phyloP scores from a whole-genome alignment of 2,888 invertebrate species.

The Nematopogon swammerdamellus region DNA sequence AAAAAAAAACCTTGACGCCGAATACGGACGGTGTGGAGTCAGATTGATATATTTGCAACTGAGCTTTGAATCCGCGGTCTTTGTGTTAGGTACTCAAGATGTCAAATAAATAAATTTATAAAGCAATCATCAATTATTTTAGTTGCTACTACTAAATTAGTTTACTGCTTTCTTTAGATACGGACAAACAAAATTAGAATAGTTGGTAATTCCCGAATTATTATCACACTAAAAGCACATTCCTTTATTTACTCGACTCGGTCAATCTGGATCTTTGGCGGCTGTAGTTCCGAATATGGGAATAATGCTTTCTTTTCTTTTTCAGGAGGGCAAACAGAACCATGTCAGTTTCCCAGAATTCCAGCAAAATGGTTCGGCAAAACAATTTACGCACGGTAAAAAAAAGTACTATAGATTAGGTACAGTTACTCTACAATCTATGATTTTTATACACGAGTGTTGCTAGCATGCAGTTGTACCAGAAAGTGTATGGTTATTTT shows the following conservation, averaged over 20 bases:
- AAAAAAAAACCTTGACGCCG: too few species aligned
- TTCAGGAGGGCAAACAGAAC: conserved; percentile 80
- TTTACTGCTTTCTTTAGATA: neutral
- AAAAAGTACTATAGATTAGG: conserved; percentile 67
- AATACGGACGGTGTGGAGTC: too few species aligned
- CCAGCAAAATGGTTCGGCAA: conserved; percentile 84
- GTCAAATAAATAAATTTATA: too few species aligned
- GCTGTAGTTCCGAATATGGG: neutral
- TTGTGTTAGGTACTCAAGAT: too few species aligned
- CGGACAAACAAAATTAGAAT: too few species aligned
- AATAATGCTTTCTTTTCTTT: conserved; percentile 11
- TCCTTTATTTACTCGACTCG: too few species aligned
- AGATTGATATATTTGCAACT: too few species aligned
- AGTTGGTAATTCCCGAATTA: neutral
- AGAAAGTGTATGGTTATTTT: neutral
- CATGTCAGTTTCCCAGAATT: conserved; percentile 89
- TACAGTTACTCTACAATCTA: conserved; percentile 45
- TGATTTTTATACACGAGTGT: conserved; percentile 49
- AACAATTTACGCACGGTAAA: conserved; percentile 86
- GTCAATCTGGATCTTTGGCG: too few species aligned
- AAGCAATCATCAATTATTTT: too few species aligned
- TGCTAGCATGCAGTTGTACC: conserved; percentile 53
- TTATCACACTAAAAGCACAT: neutral
- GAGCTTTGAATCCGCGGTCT: too few species aligned
- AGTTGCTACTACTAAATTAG: too few species aligned